Evolutionary conservation across 2,113 vertebrate species (phyloP), one percentile per base, ranked within the genome.

Genomic region (Oceanites oceanicus): DNA sequence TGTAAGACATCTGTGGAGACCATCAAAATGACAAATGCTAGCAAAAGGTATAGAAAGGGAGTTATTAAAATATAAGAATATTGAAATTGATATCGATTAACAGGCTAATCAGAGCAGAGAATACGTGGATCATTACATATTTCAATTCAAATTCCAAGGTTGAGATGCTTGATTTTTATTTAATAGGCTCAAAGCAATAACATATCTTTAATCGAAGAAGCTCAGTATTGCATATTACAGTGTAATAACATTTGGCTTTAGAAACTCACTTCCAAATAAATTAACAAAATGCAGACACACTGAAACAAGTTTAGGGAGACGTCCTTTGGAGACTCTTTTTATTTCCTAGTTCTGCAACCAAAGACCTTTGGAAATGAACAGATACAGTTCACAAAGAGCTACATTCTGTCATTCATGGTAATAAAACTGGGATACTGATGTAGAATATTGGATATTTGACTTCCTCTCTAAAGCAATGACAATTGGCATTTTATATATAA

Each of bases 31-130:
- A 95, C n/a, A 86, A 93, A 96, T 76, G 36, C 5, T 86, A 88
- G 73, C 10, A 26, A 90, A 91, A 96, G 45, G 23, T 91, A 85
- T 45, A 90, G 94, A 76, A 92, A 81, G 6, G 9, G 40, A 68
- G 70, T 88, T 94, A 90, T 86, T 95, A 95, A 94, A 96, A 91
- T n/a, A 79, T 11, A 61, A 91, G 50, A 94, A 66, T 84, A 96
- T 66, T 90, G 94, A 85, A 97, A 94, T 70, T 40, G 7, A 18
- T 94, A 90, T 94, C 1, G 29, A 97, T 88, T 52, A 8, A 87
- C 80, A 79, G 63, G 45, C 58, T 96, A 91, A 88, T 91, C 91
- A 95, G 67, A 91, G 62, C 66, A 81, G 53, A 91, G 36, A 83
- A 90, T 78, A 38, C n/a, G 72, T 89, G 88, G 91, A 87, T 92